Percentiles rank a stretch among this genome's conserved stretches.
Conservation (phyloP, 2,888 invertebrate genomes). For the Mantis religiosa region DNA sequence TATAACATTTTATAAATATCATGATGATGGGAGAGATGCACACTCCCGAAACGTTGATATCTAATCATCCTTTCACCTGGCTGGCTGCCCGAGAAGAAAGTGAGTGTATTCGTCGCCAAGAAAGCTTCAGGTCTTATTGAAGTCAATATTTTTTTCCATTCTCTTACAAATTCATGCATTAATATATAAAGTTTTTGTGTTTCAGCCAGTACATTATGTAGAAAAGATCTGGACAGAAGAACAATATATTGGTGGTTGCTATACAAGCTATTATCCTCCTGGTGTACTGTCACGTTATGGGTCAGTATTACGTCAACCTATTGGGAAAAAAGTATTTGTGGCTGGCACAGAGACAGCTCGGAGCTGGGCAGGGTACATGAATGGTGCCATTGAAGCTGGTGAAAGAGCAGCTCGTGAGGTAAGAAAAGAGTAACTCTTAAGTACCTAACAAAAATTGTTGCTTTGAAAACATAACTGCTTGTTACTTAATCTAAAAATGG, state of each 20-base stretch:
- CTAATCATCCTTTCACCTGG: no score
- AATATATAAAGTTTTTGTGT: background rate
- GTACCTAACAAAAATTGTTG: background rate
- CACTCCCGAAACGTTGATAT: no score
- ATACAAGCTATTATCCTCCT: constrained; percentile 41
- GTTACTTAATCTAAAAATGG: background rate
- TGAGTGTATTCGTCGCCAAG: no score
- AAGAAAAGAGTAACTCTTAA: background rate
- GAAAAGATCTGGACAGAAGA: constrained; percentile 45
- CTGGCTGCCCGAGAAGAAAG: no score
- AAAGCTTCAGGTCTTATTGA: no score
- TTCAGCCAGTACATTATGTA: constrained; percentile 39
- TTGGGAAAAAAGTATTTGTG: constrained; percentile 37
- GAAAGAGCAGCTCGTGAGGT: constrained; percentile 38
- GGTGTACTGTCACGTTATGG: constrained; percentile 39
- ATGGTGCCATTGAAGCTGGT: constrained; percentile 41
- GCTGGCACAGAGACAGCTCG: constrained; percentile 42
- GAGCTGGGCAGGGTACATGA: constrained; percentile 42
- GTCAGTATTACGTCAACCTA: constrained; percentile 26
- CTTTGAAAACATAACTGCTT: background rate
- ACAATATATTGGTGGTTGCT: constrained; percentile 45
- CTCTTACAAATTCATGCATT: no score
- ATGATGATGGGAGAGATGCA: no score
- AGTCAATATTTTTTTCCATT: no score
- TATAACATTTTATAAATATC: no score